A percentile compares a stretch with the other conserved stretches of the same genome.
Evolutionary conservation across 2,113 vertebrate genomes (phyloP).

Genomic region (Tetrax tetrax): DNA sequence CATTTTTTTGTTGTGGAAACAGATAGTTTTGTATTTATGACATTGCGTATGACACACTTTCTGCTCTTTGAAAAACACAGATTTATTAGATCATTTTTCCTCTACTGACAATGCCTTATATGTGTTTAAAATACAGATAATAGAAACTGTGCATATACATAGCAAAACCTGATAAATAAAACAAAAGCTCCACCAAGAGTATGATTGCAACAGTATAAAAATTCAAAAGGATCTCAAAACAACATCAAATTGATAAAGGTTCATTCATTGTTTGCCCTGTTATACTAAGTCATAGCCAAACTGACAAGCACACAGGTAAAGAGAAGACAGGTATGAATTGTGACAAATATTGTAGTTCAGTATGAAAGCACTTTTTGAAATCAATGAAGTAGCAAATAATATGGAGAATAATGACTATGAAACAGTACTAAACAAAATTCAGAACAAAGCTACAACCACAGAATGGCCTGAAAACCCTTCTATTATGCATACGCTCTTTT

Average conservation of each 20-base stretch:
- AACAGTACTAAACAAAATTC: constrained; percentile 9
- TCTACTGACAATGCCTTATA: neutral
- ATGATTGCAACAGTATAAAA: constrained; percentile 21
- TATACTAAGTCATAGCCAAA: neutral
- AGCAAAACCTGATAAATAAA: constrained; percentile 53
- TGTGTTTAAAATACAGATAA: constrained; percentile 40
- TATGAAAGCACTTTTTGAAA: neutral
- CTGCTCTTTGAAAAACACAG: constrained; percentile 25
- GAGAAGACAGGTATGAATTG: neutral
- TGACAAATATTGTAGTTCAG: neutral
- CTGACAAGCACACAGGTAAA: neutral
- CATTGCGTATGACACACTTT: neutral
- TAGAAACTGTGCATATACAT: neutral
- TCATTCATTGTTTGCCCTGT: neutral
- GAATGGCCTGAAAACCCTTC: neutral
- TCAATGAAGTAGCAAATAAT: constrained; percentile 7
- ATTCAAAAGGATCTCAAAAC: neutral
- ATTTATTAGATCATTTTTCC: constrained; percentile 48
- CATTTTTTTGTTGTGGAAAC: neutral
- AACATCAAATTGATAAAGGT: constrained; percentile 12
- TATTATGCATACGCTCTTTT: neutral
- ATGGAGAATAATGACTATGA: neutral
- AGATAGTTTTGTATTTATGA: constrained; percentile 14
- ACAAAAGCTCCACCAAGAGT: constrained; percentile 68
- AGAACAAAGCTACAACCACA: neutral